Evolutionary conservation across 2,797 vertebrate species (phyloP).

Genomic region (Falco rusticolus): DNA sequence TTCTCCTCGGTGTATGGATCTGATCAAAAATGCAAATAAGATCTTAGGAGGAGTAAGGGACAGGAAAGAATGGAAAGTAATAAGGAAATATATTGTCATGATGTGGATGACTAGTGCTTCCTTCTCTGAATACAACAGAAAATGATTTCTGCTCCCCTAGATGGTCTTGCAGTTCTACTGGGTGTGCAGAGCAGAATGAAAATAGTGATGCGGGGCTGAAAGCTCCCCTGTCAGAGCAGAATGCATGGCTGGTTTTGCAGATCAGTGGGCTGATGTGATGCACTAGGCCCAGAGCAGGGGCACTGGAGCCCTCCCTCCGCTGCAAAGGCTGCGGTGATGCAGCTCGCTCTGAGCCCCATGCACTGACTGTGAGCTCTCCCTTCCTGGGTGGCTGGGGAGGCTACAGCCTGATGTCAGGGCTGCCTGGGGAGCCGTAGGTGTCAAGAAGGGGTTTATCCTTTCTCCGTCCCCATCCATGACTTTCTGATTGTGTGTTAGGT

Average conservation of each 20-base stretch:
- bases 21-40: conserved; percentile 66
- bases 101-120: neutral
- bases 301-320: neutral
- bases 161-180: neutral
- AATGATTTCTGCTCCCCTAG: neutral
- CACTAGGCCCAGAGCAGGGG: neutral
- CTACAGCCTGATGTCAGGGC: neutral
- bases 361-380: neutral
- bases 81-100: neutral
- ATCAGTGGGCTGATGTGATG: neutral
- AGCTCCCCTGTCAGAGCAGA: neutral
- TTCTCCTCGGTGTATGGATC: neutral
- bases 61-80: neutral
- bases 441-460: neutral
- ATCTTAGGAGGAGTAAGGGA: neutral
- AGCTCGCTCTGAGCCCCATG: neutral
- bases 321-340: fast-evolving
- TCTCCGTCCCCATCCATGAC: neutral
- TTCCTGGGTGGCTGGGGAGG: neutral
- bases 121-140: neutral
- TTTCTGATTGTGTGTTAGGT: neutral
- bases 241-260: neutral
- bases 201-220: neutral
- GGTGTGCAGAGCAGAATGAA: neutral
- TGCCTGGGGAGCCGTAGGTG: neutral